Evolutionary conservation across 2,113 vertebrate species (phyloP), one percentile per base, ranked within the genome.

Genomic region (Daubentonia madagascariensis): DNA sequence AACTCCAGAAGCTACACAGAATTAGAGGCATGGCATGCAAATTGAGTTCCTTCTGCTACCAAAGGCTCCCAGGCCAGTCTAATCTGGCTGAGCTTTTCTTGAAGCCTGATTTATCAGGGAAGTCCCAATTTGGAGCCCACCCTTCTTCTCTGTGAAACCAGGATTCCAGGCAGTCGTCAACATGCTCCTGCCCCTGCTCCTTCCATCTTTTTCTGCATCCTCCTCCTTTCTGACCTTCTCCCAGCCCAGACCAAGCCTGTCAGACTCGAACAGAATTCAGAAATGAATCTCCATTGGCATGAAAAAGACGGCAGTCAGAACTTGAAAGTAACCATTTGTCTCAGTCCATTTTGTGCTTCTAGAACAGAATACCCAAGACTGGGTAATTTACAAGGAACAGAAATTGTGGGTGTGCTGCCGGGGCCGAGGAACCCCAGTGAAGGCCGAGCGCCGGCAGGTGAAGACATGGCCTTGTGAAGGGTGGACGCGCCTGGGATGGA

Each of bases 1-100:
- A 87, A 59, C 43, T 17, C 12, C 20, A 65, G 75, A 63, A 43
- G 35, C 18, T 22, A 11, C 54, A 10, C 54, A 45, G 80, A 57
- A 8, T 1, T 7, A 85, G 63, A 6, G 20, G 17, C 1, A 37
- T 0, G 6, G 17, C 32, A 30, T 20, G 16, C 32, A 30, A 35
- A 40, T 12, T 22, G 43, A 45, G 48, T 1, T n/a, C 59, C 61
- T 84, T 35, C 57, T 54, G 5, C 76, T 3, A 6, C 8, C 0
- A 6, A 6, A 65, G 68, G 3, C 68, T 57, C 32, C 32, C 1
- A 0, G 40, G 35, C 76, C 28, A 20, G 22, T 80, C 43, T 17
- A 1, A 28, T n/a, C 48, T 43, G 2, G 4, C 43, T 16, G 40
- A 79, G 78, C 37, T 50, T 32, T 54, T 63, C 54, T 14, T 2